Evolutionary conservation across 2,888 invertebrate species (phyloP), one percentile per base, ranked within the genome.

Genomic region (Mantis religiosa): DNA sequence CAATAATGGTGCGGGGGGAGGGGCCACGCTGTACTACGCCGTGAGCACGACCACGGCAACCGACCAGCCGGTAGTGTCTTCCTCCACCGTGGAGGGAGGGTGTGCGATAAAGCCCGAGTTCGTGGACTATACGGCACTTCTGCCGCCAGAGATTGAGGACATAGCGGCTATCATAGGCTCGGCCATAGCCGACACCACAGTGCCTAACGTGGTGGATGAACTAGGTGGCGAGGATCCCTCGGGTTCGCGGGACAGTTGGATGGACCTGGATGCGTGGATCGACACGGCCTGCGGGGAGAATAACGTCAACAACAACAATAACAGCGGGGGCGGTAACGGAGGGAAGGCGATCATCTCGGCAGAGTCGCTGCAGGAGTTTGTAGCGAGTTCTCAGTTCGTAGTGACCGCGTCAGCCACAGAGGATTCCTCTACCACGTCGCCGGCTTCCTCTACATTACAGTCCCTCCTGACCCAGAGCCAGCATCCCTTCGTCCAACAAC

Each of bases 261-360:
- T 97, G 95, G 97, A 98, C 92, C 94, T 98, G 88, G 98, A 98
- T 90, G 97, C 97, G 89, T 97, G 97, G 97, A 97, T 98, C 91
- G 97, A 97, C 90, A 96, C 96, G 14, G 96, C 96, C 0, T 97
- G 96, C 92, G 96, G 95, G 89, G 97, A 97, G 91, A 94, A 94
- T 90, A 85, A 85, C 34, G 89, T 86, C n/a, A 82, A 87, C 15
- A 87, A 87, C n/a, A 82, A 87, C 15, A 87, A 87, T 88, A 94
- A 96, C 91, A 95, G 96, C 85, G 41, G 41, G 41, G 41, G 41
- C 1, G 41, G 96, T 91, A 95, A 95, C 28, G 95, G 95, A 12
- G 91, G 1, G 96, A 96, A 92, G 96, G 96, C 90, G 93, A 94
- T 28, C 93, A 90, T 95, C 95, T 3, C 96, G 95, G 92, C 93